A percentile compares a stretch with the other conserved stretches of the same genome.
phyloP scores from a whole-genome alignment of 2,113 vertebrate species.

The Prionailurus viverrinus region DNA sequence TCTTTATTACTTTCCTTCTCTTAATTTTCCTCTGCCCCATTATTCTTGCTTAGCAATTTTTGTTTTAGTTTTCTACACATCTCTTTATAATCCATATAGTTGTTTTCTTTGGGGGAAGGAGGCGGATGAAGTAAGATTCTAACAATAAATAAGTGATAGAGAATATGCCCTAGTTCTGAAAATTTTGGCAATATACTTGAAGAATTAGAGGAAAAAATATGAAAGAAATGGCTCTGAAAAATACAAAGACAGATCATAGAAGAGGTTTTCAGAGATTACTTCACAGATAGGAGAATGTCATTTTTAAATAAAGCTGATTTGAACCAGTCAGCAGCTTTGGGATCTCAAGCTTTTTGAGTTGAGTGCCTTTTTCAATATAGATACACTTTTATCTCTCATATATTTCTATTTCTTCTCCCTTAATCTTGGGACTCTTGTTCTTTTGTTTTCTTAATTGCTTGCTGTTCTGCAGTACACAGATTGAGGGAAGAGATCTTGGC shows the following conservation, averaged over 20 bases:
- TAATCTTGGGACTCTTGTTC: neutral
- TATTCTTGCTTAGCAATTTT: neutral
- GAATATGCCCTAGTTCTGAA: conserved; percentile 17
- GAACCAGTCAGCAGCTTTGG: neutral
- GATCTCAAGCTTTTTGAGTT: neutral
- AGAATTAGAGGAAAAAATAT: neutral
- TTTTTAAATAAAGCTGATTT: neutral
- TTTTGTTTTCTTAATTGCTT: conserved; percentile 10
- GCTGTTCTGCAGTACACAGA: neutral
- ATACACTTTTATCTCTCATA: neutral
- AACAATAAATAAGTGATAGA: neutral
- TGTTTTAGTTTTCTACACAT: neutral
- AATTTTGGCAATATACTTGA: neutral
- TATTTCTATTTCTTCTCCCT: conserved; percentile 41
- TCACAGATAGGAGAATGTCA: neutral
- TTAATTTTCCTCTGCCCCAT: neutral
- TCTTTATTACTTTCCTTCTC: neutral
- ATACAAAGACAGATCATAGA: neutral
- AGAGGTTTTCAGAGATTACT: neutral
- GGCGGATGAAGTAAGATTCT: neutral
- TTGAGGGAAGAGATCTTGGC: neutral
- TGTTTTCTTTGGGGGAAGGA: neutral
- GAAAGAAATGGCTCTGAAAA: neutral
- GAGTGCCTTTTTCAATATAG: neutral
- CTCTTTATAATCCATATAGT: neutral